phyloP scores from a whole-genome alignment of 2,113 vertebrate genomes.

The Aptenodytes patagonicus region DNA sequence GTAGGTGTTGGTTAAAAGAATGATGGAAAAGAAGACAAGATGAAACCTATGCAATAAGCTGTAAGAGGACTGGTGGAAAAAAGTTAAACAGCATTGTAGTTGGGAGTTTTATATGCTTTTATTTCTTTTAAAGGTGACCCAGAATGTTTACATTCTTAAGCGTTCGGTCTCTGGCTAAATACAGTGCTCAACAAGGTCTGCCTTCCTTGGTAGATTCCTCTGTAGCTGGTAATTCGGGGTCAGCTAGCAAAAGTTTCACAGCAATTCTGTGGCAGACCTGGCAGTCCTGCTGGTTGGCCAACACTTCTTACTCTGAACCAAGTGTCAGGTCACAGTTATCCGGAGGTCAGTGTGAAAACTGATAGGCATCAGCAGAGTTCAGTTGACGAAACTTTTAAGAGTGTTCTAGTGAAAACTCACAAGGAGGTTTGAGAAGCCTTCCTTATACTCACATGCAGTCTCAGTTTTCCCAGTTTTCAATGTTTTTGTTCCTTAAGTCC shows the following conservation, averaged over 20 bases:
- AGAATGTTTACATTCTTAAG: background rate
- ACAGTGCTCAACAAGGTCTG: background rate
- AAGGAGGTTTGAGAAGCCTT: background rate
- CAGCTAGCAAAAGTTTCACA: background rate
- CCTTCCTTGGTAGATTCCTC: background rate
- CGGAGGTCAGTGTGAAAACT: background rate
- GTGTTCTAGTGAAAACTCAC: background rate
- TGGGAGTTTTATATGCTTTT: background rate
- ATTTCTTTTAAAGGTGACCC: background rate
- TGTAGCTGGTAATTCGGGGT: background rate
- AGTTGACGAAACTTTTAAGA: background rate
- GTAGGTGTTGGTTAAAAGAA: background rate
- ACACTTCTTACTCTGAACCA: background rate
- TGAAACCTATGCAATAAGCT: background rate
- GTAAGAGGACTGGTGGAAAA: background rate
- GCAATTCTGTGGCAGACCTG: background rate
- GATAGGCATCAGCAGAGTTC: background rate
- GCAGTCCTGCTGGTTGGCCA: background rate
- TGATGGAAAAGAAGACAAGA: background rate
- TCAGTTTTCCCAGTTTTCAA: background rate
- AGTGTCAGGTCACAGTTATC: background rate
- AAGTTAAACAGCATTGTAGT: background rate
- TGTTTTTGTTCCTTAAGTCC: background rate
- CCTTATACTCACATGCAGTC: background rate
- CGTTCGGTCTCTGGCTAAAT: background rate